These are phyloP conservation scores for Heliocidaris tuberculata DNA, from an alignment of 35 echinoderm and acorn worm genomes.

Conservation along the genomic window DNA sequence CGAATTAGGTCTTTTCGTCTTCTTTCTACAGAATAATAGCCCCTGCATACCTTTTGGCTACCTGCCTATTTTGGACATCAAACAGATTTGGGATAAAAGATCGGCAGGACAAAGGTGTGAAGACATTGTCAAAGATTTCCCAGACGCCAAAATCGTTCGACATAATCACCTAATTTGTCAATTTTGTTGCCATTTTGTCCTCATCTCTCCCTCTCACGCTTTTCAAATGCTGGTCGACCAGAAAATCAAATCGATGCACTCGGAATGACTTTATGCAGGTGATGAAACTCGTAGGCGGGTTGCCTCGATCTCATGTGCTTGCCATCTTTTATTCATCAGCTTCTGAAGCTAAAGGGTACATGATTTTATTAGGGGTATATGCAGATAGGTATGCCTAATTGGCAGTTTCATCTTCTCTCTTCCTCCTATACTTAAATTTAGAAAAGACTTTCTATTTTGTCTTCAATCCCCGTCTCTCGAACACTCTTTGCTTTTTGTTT, in stretches of 20 bases:
- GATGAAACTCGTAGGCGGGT: background rate
- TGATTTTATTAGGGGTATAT: background rate
- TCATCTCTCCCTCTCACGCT: background rate
- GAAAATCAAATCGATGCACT: background rate
- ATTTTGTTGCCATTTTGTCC: background rate
- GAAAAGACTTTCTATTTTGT: too few relatives aligned
- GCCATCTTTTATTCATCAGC: background rate
- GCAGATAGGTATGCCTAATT: background rate
- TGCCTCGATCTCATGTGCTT: background rate
- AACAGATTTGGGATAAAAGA: too few relatives aligned
- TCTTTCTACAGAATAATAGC: too few relatives aligned
- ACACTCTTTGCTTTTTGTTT: background rate
- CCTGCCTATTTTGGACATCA: too few relatives aligned
- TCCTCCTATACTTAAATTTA: background rate
- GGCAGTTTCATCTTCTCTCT: background rate
- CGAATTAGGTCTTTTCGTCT: too few relatives aligned
- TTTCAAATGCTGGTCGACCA: background rate
- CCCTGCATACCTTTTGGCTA: too few relatives aligned
- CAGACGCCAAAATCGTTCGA: background rate
- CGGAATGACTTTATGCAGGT: background rate
- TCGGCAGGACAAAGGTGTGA: background rate
- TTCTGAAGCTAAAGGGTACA: background rate
- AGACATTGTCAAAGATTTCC: background rate
- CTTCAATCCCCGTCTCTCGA: background rate
- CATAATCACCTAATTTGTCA: constrained; percentile 12